Evolutionary conservation across 2,797 vertebrate genomes (phyloP), one percentile per base, ranked within the genome.

Genomic region (Mycteria americana): DNA sequence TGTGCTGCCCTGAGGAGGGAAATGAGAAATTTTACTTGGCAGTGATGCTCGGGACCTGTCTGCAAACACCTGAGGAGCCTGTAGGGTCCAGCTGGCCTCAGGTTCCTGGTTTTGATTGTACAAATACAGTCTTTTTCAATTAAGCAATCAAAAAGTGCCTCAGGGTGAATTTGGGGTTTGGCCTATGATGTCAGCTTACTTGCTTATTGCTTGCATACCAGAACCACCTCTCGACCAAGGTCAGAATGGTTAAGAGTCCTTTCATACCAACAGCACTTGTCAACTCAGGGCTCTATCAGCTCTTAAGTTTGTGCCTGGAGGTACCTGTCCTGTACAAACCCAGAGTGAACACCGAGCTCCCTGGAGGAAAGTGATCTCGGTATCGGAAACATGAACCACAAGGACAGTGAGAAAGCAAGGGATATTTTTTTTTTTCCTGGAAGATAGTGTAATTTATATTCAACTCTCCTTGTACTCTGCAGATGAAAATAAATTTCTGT

Each of bases 1-100:
- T 97, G 19, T 99, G 98, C 54, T 98, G 91, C 63, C 98, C 98
- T 99, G 96, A 30, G 67, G 70, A 83, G 62, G 67, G 35, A 62
- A 64, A 85, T 2, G 48, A 84, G 63, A 68, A 21, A 13, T 59
- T 85, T 62, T n/a, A 62, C n/a, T 68, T 33, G 23, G 41, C 84
- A 68, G 28, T 13, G 74, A 57, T 22, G 50, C 50, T 88, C 53
- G 64, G 41, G 46, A 59, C 19, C 51, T 53, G 30, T 11, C 28
- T 68, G 73, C 28, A 78, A 81, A 46, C 30, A 43, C 27, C 22
- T 4, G 8, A 76, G 41, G 21, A 35, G 56, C 13, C 56, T 4
- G 6, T 39, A 56, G 67, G 67, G 11, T 39, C 12, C 6, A 10
- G 14, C 23, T 62, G 35, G 45, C 21, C 24, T 54, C 48, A n/a